Evolutionary conservation across 1,140 invertebrate genomes (phyloP).

Genomic region (Hermetia illucens): DNA sequence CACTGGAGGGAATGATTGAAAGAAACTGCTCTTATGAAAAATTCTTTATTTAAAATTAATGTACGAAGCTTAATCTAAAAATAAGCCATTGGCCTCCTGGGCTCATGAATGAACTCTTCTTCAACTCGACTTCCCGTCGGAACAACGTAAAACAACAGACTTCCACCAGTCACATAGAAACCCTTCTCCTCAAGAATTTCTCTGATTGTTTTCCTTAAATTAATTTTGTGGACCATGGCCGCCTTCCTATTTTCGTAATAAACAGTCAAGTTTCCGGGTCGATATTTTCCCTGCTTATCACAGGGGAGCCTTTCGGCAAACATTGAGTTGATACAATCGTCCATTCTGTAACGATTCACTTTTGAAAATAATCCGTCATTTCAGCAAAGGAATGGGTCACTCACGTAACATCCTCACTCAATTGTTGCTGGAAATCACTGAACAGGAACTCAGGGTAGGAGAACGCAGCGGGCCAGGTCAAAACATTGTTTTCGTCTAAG

Average conservation of each 20-base stretch:
- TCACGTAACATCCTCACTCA: constrained; percentile 56
- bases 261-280: constrained; percentile 46
- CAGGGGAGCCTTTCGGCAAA: constrained; percentile 58
- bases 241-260: constrained; percentile 66
- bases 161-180: constrained; percentile 22
- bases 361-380: constrained; percentile 2
- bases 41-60: no score
- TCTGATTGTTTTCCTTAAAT: constrained; percentile 40
- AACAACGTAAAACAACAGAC: constrained; percentile 24
- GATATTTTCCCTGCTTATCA: constrained; percentile 61
- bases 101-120: constrained; percentile 18
- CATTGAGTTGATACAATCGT: constrained; percentile 53
- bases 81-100: constrained; percentile 18
- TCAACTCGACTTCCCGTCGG: constrained; percentile 16
- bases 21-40: no score
- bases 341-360: constrained; percentile 40
- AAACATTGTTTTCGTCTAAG: constrained; percentile 26
- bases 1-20: no score
- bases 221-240: constrained; percentile 45
- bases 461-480: constrained; percentile 71
- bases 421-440: constrained; percentile 58
- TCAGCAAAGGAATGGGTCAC: constrained; percentile 9
- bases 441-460: constrained; percentile 66
- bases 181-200: constrained; percentile 44
- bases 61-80: no score